Evolutionary conservation across 2,113 vertebrate species (phyloP).

Genomic region (Calidris pugnax): DNA sequence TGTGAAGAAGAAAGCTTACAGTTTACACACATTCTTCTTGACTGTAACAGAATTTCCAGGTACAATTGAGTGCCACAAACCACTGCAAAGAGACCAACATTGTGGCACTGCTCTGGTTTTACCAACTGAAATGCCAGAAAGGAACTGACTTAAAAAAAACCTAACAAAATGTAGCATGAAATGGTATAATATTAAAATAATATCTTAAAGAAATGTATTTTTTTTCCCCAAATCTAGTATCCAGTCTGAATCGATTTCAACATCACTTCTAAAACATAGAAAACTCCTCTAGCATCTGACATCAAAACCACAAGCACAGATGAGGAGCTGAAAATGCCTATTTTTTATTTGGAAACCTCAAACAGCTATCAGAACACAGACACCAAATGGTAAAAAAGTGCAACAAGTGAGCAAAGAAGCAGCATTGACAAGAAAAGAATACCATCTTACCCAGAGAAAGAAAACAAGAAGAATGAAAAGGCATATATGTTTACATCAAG

Average conservation of each 20-base stretch:
- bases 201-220: not conserved
- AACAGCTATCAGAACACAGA: not conserved
- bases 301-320: not conserved
- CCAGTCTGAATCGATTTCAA: not conserved
- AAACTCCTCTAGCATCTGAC: not conserved
- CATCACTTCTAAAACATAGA: not conserved
- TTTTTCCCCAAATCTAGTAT: not conserved
- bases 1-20: not conserved
- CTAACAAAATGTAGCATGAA: not conserved
- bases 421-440: not conserved
- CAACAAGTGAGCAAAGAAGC: not conserved
- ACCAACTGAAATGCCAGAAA: not conserved
- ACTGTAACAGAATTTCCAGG: not conserved
- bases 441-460: not conserved
- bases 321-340: not conserved
- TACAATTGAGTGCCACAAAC: not conserved
- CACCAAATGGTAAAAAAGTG: not conserved
- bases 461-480: not conserved
- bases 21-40: not conserved
- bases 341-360: not conserved
- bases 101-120: not conserved
- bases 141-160: not conserved
- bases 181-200: not conserved
- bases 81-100: not conserved
- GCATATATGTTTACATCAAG: not conserved